phyloP scores from a whole-genome alignment of 2,888 invertebrate genomes.

The Microplitis deprimator region DNA sequence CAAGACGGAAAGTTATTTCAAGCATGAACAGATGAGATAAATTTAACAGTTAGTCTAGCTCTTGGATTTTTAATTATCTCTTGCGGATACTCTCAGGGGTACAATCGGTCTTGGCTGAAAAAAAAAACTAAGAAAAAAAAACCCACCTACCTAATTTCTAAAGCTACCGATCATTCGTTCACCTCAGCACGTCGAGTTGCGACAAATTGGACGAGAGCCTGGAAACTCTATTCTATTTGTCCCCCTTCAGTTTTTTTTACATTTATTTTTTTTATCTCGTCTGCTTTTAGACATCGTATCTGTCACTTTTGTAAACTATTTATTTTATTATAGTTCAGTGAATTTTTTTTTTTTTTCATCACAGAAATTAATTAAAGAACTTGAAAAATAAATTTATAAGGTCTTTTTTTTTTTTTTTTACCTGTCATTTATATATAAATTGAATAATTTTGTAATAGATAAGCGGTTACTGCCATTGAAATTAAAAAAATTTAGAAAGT shows the following conservation, averaged over 20 bases:
- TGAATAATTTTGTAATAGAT: too few species aligned
- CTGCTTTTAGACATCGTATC: slow-evolving; percentile 1
- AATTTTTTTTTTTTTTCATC: neutral
- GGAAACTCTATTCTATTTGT: slow-evolving; percentile 19
- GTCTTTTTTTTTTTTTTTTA: too few species aligned
- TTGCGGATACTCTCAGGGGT: slow-evolving; percentile 39
- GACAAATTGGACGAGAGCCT: slow-evolving; percentile 38
- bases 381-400: slow-evolving; percentile 8
- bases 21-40: slow-evolving; percentile 25
- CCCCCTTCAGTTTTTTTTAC: neutral
- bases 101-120: slow-evolving; percentile 32
- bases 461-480: too few species aligned
- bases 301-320: slow-evolving; percentile 11
- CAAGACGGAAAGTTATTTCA: neutral
- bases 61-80: slow-evolving; percentile 50
- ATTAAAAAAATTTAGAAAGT: too few species aligned
- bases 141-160: slow-evolving; percentile 37
- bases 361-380: slow-evolving; percentile 19
- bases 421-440: too few species aligned
- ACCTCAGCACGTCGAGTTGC: slow-evolving; percentile 24
- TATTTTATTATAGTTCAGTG: neutral
- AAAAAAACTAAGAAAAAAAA: slow-evolving; percentile 10
- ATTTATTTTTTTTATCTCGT: slow-evolving; percentile 4
- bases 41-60: slow-evolving; percentile 29
- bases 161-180: slow-evolving; percentile 37